Conservation (phyloP, 2,797 vertebrate species). For the Thaleichthys pacificus region DNA sequence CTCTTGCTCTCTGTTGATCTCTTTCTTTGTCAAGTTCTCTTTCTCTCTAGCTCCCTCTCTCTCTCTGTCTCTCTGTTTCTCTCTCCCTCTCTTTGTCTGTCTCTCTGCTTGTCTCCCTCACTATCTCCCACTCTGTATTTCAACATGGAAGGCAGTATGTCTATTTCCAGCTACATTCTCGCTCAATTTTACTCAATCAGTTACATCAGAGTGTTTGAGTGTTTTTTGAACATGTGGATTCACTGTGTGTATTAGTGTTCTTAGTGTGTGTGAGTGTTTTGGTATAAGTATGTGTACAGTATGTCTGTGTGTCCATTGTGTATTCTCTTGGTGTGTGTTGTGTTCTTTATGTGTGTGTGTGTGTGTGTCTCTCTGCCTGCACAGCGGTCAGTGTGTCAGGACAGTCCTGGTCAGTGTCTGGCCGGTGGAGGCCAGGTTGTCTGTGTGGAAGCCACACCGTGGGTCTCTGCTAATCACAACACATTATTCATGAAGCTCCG, state of each 20-base stretch:
- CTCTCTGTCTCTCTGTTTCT: not conserved
- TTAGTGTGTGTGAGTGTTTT: not conserved
- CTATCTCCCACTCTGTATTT: constrained; percentile 7
- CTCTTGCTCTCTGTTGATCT: not conserved
- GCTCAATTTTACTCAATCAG: constrained; percentile 3
- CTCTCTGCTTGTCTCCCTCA: constrained; percentile 21
- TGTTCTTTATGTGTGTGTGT: constrained; percentile 2
- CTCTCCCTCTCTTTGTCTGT: constrained; percentile 11
- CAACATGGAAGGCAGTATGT: not conserved
- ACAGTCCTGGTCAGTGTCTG: constrained; percentile 12
- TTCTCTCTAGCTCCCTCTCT: not conserved
- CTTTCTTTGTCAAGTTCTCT: not conserved
- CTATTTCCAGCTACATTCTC: not conserved
- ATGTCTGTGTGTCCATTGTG: not conserved
- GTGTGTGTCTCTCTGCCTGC: not conserved
- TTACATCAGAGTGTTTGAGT: too few species aligned
- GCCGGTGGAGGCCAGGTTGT: constrained; percentile 7
- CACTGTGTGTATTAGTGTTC: not conserved
- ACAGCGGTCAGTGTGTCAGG: constrained; percentile 8
- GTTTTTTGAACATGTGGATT: too few species aligned
- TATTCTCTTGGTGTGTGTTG: not conserved
- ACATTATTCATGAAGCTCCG: constrained; percentile 67
- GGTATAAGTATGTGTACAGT: constrained; percentile 4
- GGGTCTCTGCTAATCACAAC: constrained; percentile 49
- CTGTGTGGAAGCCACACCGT: constrained; percentile 59